A percentile compares a stretch with the other conserved stretches of the same genome.
Evolutionary conservation across 2,797 vertebrate species (phyloP).

Genomic region (Anguilla megastoma): DNA sequence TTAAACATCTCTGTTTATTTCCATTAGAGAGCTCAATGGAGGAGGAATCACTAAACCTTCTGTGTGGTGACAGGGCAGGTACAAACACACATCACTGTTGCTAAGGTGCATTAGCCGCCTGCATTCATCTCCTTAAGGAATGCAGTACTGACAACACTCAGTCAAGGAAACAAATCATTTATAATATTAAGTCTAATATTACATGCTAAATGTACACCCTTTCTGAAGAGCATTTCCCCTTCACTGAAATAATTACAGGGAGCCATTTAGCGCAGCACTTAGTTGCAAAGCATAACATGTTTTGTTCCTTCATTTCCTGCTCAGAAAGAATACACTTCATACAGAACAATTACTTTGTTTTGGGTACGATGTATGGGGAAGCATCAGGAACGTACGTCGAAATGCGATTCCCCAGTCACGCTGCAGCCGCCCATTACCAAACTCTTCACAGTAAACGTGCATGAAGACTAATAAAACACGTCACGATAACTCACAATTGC

Average conservation of each 20-base stretch:
- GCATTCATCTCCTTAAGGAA: slow-evolving; percentile 11
- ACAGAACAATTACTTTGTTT: neutral
- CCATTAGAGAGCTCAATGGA: slow-evolving; percentile 55
- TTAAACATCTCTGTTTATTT: slow-evolving; percentile 16
- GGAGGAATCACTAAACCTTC: slow-evolving; percentile 40
- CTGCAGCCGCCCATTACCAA: neutral
- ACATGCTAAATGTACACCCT: neutral
- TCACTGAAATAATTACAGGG: neutral
- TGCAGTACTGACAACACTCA: neutral
- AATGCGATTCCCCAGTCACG: neutral
- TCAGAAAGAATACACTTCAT: neutral
- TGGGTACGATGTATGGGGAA: neutral
- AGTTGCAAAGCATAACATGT: neutral
- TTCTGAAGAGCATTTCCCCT: neutral
- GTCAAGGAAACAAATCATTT: neutral
- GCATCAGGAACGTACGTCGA: neutral
- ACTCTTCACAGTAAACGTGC: neutral
- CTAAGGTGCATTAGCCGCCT: slow-evolving; percentile 1
- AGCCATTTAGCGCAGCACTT: neutral
- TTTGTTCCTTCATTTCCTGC: neutral
- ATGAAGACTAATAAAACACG: slow-evolving; percentile 24
- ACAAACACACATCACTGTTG: slow-evolving; percentile 1
- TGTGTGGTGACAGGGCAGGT: slow-evolving; percentile 4
- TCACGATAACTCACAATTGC: slow-evolving; percentile 23
- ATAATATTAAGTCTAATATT: neutral